A percentile compares a stretch with the other conserved stretches of the same genome.
Evolutionary conservation across 1,140 invertebrate species (phyloP).

Genomic region (Microplitis demolitor): DNA sequence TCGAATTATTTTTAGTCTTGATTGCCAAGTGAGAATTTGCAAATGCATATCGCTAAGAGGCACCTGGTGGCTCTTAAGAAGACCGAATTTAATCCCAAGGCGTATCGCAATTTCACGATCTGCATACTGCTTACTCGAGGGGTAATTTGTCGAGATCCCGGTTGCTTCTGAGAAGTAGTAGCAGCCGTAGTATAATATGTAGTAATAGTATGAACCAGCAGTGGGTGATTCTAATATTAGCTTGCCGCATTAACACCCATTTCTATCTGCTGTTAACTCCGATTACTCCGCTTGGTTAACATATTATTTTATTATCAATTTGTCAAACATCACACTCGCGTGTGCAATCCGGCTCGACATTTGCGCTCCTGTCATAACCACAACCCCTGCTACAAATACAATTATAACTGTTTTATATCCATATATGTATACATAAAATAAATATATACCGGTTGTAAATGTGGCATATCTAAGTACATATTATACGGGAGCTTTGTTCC

Average conservation of each 20-base stretch:
- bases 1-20: neutral
- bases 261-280: constrained; percentile 17
- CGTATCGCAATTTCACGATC: constrained; percentile 50
- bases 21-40: constrained; percentile 8
- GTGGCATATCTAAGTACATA: too few relatives aligned
- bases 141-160: constrained; percentile 38
- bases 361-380: too few relatives aligned
- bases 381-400: too few relatives aligned
- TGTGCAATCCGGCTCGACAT: neutral
- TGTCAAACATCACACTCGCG: neutral
- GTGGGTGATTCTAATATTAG: constrained; percentile 33
- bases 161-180: neutral
- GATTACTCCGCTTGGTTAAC: neutral
- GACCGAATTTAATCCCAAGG: constrained; percentile 43
- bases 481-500: neutral
- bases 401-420: neutral
- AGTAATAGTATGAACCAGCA: neutral
- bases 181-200: neutral
- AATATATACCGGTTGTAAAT: too few relatives aligned
- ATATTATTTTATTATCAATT: constrained; percentile 19
- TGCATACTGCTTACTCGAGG: constrained; percentile 49
- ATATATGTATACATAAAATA: neutral
- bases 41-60: constrained; percentile 23
- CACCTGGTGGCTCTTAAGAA: constrained; percentile 27
- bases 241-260: constrained; percentile 42